phyloP scores from a whole-genome alignment of 2,797 vertebrate genomes.

The Loris lydekkerianus region DNA sequence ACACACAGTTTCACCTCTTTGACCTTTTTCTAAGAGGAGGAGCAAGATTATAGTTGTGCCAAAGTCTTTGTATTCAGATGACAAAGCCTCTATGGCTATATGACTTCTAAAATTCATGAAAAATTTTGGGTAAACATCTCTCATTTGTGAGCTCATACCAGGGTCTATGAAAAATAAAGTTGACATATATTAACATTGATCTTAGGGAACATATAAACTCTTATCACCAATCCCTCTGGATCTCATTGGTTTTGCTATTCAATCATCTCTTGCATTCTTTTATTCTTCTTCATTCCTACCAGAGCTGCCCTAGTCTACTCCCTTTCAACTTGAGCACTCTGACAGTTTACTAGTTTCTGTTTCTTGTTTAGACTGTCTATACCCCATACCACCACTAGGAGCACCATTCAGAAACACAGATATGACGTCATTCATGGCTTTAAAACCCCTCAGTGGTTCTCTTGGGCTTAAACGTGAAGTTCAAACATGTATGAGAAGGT shows the following conservation, averaged over 20 bases:
- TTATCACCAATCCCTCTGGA: neutral
- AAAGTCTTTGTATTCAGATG: neutral
- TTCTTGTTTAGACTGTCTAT: neutral
- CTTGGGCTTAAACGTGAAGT: neutral
- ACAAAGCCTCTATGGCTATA: neutral
- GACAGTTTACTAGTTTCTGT: neutral
- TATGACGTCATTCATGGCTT: neutral
- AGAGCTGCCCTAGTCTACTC: neutral
- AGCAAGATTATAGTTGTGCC: neutral
- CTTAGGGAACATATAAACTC: neutral
- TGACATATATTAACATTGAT: neutral
- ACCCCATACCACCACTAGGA: too few species aligned
- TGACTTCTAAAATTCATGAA: neutral
- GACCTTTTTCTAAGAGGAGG: neutral
- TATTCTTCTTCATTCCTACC: neutral
- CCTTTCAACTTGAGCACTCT: neutral
- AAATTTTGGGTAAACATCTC: neutral
- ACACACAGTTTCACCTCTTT: neutral
- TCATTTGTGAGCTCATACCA: neutral
- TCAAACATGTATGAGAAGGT: neutral
- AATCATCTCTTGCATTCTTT: neutral
- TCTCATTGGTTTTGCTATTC: neutral
- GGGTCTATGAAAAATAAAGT: conserved; percentile 1
- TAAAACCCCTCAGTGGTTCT: neutral
- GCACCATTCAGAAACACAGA: neutral